These are phyloP conservation scores for Gadus macrocephalus DNA, from an alignment of 2,113 vertebrate species.

Conservation along the genomic window DNA sequence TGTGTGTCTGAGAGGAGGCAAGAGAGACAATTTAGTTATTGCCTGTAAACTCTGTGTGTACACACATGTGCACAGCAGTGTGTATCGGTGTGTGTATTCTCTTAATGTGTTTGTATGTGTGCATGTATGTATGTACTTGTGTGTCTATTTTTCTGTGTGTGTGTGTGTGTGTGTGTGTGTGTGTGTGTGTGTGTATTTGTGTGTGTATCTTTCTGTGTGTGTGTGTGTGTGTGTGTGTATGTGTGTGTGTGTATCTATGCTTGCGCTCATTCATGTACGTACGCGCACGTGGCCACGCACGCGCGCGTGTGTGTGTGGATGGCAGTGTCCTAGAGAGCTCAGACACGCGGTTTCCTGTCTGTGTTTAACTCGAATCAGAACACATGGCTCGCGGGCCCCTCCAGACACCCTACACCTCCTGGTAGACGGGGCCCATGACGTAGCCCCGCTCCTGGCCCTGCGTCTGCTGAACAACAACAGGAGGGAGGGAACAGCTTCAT, in stretches of 20 bases:
- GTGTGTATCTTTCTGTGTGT: neutral
- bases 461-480: too few species aligned
- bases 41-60: neutral
- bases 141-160: neutral
- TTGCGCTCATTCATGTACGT: neutral
- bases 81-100: neutral
- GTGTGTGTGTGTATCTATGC: neutral
- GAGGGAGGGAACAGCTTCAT: too few species aligned
- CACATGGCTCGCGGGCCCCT: slow-evolving; percentile 71
- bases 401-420: slow-evolving; percentile 9
- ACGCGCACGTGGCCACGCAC: neutral
- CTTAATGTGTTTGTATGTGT: slow-evolving; percentile 10
- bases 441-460: too few species aligned
- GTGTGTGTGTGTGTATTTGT: neutral
- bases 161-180: neutral
- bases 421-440: too few species aligned
- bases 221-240: slow-evolving; percentile 2
- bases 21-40: too few species aligned
- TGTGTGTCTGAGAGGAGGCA: too few species aligned
- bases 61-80: slow-evolving; percentile 15
- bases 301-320: neutral
- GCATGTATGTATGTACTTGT: neutral
- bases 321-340: slow-evolving; percentile 68
- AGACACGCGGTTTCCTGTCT: slow-evolving; percentile 98
- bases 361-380: slow-evolving; percentile 84